These are phyloP conservation scores for Lottia scabra DNA, from an alignment of 2,888 invertebrate genomes.

Conservation along the genomic window DNA sequence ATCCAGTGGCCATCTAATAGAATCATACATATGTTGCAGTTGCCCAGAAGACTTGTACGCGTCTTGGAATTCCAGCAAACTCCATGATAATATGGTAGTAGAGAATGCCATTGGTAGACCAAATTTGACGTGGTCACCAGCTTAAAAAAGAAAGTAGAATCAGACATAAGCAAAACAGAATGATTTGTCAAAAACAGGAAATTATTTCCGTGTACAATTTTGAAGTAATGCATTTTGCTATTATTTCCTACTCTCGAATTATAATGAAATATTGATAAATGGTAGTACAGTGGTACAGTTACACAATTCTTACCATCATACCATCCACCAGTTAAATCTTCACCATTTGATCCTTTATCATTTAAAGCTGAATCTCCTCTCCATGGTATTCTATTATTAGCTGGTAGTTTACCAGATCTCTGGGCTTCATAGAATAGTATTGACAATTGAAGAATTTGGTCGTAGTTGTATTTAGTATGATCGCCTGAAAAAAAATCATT, in stretches of 20 bases:
- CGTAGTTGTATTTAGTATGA: constrained; percentile 12
- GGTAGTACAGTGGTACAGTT: too few relatives aligned
- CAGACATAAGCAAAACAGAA: too few relatives aligned
- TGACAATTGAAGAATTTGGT: constrained; percentile 1
- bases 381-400: constrained; percentile 54
- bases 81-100: constrained; percentile 40
- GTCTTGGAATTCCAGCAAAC: constrained; percentile 39
- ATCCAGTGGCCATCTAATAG: constrained; percentile 74
- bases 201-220: too few relatives aligned
- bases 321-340: constrained; percentile 4
- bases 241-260: too few relatives aligned
- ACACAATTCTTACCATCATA: not conserved
- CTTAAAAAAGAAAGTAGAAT: constrained; percentile 22
- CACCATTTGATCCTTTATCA: not conserved
- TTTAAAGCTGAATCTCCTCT: constrained; percentile 52
- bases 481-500: not conserved
- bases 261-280: too few relatives aligned
- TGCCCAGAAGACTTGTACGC: constrained; percentile 42
- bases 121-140: constrained; percentile 52
- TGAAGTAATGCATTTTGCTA: too few relatives aligned
- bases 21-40: constrained; percentile 46
- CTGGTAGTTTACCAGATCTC: constrained; percentile 48
- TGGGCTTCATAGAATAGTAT: not conserved
- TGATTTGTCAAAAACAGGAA: too few relatives aligned
- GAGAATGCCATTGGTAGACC: constrained; percentile 46